Evolutionary conservation across 2,888 invertebrate genomes (phyloP).

Genomic region (Helleia helle): DNA sequence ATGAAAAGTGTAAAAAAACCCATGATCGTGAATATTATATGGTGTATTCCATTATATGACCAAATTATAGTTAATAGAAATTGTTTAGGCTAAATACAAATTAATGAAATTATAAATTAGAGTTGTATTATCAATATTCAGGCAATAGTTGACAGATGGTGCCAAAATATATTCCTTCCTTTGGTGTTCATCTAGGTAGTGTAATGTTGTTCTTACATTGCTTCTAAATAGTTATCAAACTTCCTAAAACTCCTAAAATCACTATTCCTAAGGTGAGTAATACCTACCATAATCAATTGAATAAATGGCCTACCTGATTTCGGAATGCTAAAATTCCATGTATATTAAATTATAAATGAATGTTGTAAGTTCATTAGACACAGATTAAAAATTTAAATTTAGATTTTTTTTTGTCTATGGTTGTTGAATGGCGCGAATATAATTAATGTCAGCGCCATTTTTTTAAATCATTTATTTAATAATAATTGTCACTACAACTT

Average conservation of each 20-base stretch:
- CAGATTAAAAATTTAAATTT: no score
- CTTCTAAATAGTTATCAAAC: constrained; percentile 15
- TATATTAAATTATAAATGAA: no score
- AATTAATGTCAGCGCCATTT: no score
- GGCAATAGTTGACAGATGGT: constrained; percentile 24
- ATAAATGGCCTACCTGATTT: constrained; percentile 3
- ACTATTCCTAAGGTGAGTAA: background rate
- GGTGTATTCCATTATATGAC: constrained; percentile 17
- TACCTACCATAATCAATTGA: background rate
- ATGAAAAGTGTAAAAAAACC: no score
- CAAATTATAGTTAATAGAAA: constrained; percentile 17
- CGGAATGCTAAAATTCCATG: no score
- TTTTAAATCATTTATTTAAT: no score
- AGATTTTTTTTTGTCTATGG: no score
- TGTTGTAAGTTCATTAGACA: no score
- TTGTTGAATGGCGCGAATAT: no score
- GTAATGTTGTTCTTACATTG: constrained; percentile 10
- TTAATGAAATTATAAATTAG: constrained; percentile 18
- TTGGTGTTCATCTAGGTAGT: constrained; percentile 20
- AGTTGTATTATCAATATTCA: constrained; percentile 16
- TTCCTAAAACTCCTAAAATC: background rate
- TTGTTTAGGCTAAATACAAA: constrained; percentile 20
- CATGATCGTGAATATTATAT: no score
- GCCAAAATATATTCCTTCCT: constrained; percentile 24
- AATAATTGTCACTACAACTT: no score